A percentile compares a stretch with the other conserved stretches of the same genome.
phyloP scores from a whole-genome alignment of 2,797 vertebrate genomes.

The Brotula barbata region DNA sequence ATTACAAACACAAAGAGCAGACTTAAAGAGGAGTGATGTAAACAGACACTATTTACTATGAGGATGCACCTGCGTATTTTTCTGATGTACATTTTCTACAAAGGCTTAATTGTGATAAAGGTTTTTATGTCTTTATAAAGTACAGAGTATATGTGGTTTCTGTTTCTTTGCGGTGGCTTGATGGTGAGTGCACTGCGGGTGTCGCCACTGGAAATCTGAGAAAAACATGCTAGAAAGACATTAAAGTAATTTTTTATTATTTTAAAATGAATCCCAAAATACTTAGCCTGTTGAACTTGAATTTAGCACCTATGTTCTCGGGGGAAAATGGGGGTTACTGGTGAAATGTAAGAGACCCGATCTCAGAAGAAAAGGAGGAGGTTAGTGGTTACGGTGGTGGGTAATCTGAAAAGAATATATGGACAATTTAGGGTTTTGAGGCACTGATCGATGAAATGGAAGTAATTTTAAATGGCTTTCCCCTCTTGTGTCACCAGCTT shows the following conservation, averaged over 20 bases:
- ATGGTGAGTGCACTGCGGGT: constrained; percentile 64
- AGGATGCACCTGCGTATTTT: constrained; percentile 87
- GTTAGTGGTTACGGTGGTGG: constrained; percentile 9
- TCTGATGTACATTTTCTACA: constrained; percentile 87
- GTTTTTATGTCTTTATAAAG: constrained; percentile 85
- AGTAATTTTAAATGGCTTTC: constrained; percentile 41
- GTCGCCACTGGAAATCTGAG: constrained; percentile 69
- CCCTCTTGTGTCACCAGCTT: constrained; percentile 76
- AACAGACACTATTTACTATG: constrained; percentile 79
- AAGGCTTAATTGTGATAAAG: constrained; percentile 83
- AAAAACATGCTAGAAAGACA: constrained; percentile 62
- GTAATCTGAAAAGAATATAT: constrained; percentile 26
- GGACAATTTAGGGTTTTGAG: constrained; percentile 12
- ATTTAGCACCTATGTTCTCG: constrained; percentile 68
- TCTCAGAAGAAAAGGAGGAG: constrained; percentile 29
- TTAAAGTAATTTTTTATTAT: constrained; percentile 51
- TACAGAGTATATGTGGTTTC: constrained; percentile 75
- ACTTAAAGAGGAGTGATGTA: constrained; percentile 83
- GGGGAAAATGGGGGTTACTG: constrained; percentile 34
- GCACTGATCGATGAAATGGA: constrained; percentile 14
- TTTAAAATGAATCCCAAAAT: constrained; percentile 75
- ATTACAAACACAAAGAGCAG: constrained; percentile 65
- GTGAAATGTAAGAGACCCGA: constrained; percentile 35
- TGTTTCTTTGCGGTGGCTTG: constrained; percentile 74
- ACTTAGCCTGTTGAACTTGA: constrained; percentile 84